Percentiles rank a stretch among this genome's conserved stretches.
These are phyloP conservation scores for Plebejus anna DNA, from an alignment of 2,888 invertebrate genomes.

Conservation along the genomic window DNA sequence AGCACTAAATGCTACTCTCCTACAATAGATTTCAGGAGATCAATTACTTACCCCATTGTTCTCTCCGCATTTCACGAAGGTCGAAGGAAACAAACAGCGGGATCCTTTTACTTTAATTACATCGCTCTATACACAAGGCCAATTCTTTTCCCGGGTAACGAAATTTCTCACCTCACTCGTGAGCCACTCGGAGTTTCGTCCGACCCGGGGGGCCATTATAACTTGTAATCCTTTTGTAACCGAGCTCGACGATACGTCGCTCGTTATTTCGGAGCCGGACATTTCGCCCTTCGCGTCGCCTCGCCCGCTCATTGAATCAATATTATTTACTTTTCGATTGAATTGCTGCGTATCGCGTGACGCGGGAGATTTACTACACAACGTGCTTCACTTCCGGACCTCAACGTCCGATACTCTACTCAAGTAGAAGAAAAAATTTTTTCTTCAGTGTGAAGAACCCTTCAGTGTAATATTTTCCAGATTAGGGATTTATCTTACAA, in stretches of 20 bases:
- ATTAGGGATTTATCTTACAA: background rate
- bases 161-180: background rate
- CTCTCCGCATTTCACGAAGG: background rate
- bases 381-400: background rate
- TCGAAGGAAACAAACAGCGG: background rate
- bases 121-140: background rate
- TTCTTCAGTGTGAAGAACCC: no score
- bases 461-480: no score
- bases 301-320: background rate
- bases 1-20: background rate
- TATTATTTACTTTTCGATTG: constrained; percentile 6
- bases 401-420: background rate
- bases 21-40: background rate
- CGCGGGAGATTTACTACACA: background rate
- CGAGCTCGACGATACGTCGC: background rate
- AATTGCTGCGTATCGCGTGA: constrained; percentile 3
- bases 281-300: background rate
- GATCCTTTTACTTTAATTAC: background rate
- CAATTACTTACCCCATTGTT: background rate
- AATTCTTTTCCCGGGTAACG: background rate
- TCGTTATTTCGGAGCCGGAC: background rate
- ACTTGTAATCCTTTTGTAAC: constrained; percentile 3
- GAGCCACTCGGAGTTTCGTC: background rate
- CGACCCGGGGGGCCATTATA: background rate
- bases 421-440: background rate